Evolutionary conservation across 2,113 vertebrate genomes (phyloP).

Genomic region (Arvicanthis niloticus): DNA sequence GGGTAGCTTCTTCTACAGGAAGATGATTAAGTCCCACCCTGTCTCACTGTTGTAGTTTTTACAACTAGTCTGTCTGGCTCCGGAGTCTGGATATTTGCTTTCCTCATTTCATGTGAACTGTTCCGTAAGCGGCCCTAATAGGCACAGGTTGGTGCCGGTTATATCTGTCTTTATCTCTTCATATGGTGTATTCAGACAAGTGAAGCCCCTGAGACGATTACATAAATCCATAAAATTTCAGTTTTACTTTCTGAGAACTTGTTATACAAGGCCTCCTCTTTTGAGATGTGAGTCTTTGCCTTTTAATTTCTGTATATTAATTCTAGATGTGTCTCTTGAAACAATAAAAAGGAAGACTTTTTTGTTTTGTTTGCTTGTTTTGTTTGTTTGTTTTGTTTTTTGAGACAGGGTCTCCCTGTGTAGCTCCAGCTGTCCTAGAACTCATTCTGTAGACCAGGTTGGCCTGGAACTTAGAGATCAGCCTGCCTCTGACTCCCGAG

Average conservation of each 20-base stretch:
- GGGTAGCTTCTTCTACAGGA: not conserved
- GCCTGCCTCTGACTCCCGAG: not conserved
- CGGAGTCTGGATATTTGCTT: conserved; percentile 13
- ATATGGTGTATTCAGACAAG: not conserved
- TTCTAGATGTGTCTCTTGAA: conserved; percentile 3
- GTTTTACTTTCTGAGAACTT: conserved; percentile 18
- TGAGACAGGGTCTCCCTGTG: not conserved
- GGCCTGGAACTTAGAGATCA: not conserved
- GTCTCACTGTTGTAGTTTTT: not conserved
- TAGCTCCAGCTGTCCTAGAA: not conserved
- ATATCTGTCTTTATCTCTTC: not conserved
- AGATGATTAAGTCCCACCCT: not conserved
- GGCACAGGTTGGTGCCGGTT: not conserved
- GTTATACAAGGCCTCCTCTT: not conserved
- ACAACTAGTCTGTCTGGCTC: not conserved
- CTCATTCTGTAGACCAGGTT: not conserved
- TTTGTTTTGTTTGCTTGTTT: not conserved
- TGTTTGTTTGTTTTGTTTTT: not conserved
- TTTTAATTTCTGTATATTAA: not conserved
- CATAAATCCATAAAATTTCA: not conserved
- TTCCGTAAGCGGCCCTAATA: not conserved
- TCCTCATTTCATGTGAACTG: not conserved
- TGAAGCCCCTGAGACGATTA: not conserved
- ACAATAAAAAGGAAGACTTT: not conserved
- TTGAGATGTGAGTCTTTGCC: not conserved